A percentile compares a stretch with the other conserved stretches of the same genome.
Evolutionary conservation across 1,140 invertebrate species (phyloP).

Genomic region (Eciton burchellii): DNA sequence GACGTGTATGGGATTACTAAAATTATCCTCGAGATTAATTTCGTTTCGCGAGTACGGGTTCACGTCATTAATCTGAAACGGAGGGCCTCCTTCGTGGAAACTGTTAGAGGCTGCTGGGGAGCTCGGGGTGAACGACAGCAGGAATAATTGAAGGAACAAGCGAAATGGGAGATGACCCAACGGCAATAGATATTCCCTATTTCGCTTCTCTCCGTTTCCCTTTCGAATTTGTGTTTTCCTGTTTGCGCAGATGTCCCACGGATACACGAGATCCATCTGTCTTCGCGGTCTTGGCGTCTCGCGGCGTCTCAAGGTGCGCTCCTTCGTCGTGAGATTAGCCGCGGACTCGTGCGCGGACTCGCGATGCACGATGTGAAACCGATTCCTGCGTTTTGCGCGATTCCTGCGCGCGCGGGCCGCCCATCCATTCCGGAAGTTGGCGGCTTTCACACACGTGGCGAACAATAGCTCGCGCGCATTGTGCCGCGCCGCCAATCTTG

Average conservation of each 20-base stretch:
- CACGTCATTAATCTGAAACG: too few species aligned
- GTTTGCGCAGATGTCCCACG: neutral
- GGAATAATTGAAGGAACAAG: too few species aligned
- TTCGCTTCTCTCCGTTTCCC: too few species aligned
- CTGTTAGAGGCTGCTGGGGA: too few species aligned
- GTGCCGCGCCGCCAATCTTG: constrained; percentile 61
- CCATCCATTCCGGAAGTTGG: constrained; percentile 33
- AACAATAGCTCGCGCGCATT: constrained; percentile 10
- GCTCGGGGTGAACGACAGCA: too few species aligned
- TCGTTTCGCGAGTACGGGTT: neutral
- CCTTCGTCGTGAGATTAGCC: neutral
- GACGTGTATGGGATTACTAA: neutral
- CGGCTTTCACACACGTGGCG: constrained; percentile 30
- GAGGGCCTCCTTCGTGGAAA: too few species aligned
- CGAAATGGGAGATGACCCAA: too few species aligned
- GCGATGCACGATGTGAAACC: constrained; percentile 14
- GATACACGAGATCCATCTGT: neutral
- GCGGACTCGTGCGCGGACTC: neutral
- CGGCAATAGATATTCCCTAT: neutral
- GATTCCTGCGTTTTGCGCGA: constrained; percentile 14
- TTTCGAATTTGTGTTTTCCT: neutral
- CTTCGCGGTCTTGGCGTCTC: neutral
- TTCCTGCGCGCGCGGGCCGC: neutral
- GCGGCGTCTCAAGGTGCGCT: neutral
- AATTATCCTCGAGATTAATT: neutral